Evolutionary conservation across 2,113 vertebrate species (phyloP), one percentile per base, ranked within the genome.

Genomic region (Aleadryas rufinucha): DNA sequence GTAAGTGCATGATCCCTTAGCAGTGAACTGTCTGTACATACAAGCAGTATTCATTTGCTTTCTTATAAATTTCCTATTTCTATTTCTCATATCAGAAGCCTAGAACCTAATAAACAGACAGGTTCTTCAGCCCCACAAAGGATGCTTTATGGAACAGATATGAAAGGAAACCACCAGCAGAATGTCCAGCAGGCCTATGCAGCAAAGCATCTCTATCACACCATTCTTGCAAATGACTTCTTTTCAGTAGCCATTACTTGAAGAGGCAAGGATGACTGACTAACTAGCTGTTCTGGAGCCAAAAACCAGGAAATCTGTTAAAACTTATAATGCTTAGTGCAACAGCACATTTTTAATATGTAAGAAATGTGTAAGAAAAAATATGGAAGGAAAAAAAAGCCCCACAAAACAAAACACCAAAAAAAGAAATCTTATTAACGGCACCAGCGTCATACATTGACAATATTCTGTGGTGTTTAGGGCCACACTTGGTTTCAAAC

Each of bases 191-290:
- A n/a, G n/a, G n/a, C n/a, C 61, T 50, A 27, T 2, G 12, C 2
- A 85, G 22, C 14, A 77, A 60, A 80, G 41, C 11, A 65, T 15
- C 49, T 69, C 41, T 82, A 31, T 7, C 12, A 64, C 8, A 33
- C 1, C 0, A 0, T 6, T 60, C n/a, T n/a, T n/a, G n/a, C 33
- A 86, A 42, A 72, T 80, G 7, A 53, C 21, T 24, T 21, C 27
- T 37, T 74, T 92, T 77, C 64, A 93, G 28, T 2, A 60, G 56
- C 24, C 44, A 56, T 54, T 59, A 78, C 44, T 68, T 84, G 30
- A 52, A 87, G 60, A 44, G 11, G 23, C 24, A 81, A 80, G 6
- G 20, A 57, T 35, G 17, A 77, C 59, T 59, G 33, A 30, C 11
- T n/a, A 77, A 76, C n/a, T 28, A 88, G 21, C 21, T 7, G 0